phyloP scores from a whole-genome alignment of 2,113 vertebrate genomes.

The Baryphthengus martii region DNA sequence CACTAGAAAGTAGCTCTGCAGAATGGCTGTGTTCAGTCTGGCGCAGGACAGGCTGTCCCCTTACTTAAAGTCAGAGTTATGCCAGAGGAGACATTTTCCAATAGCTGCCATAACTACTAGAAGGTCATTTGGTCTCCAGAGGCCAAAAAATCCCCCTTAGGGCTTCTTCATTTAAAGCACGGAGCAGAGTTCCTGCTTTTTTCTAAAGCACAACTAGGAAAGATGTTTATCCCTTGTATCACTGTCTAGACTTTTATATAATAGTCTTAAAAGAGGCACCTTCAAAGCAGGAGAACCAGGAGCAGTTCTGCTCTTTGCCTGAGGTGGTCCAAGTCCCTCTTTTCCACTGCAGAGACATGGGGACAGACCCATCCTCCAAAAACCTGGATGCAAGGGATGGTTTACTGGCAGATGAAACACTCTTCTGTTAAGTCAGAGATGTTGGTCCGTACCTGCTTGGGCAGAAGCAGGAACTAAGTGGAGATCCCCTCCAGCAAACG shows the following conservation, averaged over 20 bases:
- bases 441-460: background rate
- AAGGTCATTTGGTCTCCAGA: background rate
- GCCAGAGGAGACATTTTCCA: background rate
- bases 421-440: background rate
- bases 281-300: background rate
- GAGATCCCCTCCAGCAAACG: background rate
- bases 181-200: background rate
- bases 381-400: background rate
- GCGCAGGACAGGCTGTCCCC: background rate
- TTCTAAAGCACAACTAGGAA: background rate
- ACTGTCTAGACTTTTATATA: background rate
- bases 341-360: background rate
- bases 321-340: background rate
- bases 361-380: background rate
- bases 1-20: background rate
- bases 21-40: fast-evolving
- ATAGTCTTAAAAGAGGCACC: background rate
- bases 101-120: background rate
- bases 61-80: background rate
- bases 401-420: background rate
- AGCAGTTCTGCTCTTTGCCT: background rate
- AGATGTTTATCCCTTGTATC: background rate
- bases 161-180: background rate
- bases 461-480: background rate
- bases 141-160: background rate